phyloP scores from a whole-genome alignment of 2,797 vertebrate species.

The Gallinago stenura region DNA sequence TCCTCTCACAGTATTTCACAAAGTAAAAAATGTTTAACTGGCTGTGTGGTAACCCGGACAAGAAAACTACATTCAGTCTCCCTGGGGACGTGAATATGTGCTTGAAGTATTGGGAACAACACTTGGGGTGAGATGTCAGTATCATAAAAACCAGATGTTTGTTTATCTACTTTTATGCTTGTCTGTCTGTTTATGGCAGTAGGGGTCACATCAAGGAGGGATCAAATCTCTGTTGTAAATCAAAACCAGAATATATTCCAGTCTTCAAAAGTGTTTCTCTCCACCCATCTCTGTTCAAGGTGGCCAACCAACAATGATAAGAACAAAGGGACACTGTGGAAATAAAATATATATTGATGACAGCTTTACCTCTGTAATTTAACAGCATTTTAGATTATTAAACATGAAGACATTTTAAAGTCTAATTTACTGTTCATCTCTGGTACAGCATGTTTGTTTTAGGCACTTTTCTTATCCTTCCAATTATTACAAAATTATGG shows the following conservation, averaged over 20 bases:
- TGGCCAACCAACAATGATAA: slow-evolving; percentile 3
- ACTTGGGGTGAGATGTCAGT: background rate
- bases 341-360: slow-evolving; percentile 37
- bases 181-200: background rate
- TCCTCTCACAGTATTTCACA: background rate
- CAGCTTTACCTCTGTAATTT: slow-evolving; percentile 44
- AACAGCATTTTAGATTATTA: slow-evolving; percentile 57
- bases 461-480: background rate
- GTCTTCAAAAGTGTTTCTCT: background rate
- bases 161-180: background rate
- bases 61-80: background rate
- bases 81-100: background rate
- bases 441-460: background rate
- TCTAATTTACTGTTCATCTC: background rate
- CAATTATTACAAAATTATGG: background rate
- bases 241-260: background rate
- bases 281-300: background rate
- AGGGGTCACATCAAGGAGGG: background rate
- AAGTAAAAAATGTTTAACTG: background rate
- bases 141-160: background rate
- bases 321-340: slow-evolving; percentile 55
- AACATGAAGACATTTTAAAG: slow-evolving; percentile 37
- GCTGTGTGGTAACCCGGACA: background rate
- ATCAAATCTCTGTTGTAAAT: slow-evolving; percentile 26
- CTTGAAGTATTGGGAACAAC: background rate